phyloP scores from a whole-genome alignment of 2,888 invertebrate genomes.

The Phasia obesa region DNA sequence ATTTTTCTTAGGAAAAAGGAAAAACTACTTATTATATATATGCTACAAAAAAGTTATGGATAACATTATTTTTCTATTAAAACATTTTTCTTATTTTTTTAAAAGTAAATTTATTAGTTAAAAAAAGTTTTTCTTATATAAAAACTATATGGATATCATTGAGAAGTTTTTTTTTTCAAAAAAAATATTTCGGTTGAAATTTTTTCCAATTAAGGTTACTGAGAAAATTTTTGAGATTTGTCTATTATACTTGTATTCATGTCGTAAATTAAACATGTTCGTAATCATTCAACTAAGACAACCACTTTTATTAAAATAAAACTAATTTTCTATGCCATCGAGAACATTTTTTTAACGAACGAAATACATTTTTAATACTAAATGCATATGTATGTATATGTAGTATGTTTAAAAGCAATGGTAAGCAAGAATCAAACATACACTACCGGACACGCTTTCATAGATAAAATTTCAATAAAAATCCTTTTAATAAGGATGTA shows the following conservation, averaged over 20 bases:
- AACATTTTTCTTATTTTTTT: too few relatives aligned
- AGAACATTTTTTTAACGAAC: slow-evolving; percentile 29
- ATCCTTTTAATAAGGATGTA: slow-evolving; percentile 40
- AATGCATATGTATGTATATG: neutral
- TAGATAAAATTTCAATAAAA: neutral
- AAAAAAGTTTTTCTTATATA: too few relatives aligned
- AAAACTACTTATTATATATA: too few relatives aligned
- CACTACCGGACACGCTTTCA: neutral
- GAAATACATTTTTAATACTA: slow-evolving; percentile 21
- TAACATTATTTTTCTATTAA: too few relatives aligned
- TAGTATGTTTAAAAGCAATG: neutral
- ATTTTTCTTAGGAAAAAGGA: too few relatives aligned
- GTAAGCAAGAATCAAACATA: slow-evolving; percentile 2
- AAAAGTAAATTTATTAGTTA: too few relatives aligned
- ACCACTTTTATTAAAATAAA: slow-evolving; percentile 45
- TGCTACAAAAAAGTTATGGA: too few relatives aligned
- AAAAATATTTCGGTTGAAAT: too few relatives aligned
- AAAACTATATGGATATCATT: too few relatives aligned
- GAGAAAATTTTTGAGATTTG: too few relatives aligned
- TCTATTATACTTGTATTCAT: neutral
- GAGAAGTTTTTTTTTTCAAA: too few relatives aligned
- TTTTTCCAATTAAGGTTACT: too few relatives aligned
- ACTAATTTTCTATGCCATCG: slow-evolving; percentile 50
- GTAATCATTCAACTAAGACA: slow-evolving; percentile 12
- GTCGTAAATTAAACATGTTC: slow-evolving; percentile 10